A percentile compares a stretch with the other conserved stretches of the same genome.
These are phyloP conservation scores for Tachystola acroxantha DNA, from an alignment of 2,888 invertebrate genomes.

Conservation along the genomic window DNA sequence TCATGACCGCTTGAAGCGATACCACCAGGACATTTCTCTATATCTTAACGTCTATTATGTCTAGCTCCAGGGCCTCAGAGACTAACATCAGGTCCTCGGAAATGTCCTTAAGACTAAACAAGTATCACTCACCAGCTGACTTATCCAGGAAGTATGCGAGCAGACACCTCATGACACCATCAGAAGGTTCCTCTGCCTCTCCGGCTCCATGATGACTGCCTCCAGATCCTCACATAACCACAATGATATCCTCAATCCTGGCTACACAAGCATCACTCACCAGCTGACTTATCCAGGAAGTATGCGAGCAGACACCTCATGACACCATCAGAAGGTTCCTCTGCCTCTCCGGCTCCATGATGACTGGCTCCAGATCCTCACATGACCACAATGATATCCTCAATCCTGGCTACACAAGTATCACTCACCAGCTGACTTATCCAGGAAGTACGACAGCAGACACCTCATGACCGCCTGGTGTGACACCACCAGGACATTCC, in stretches of 20 bases:
- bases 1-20: constrained; percentile 96
- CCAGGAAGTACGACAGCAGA: constrained; percentile 97
- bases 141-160: constrained; percentile 99
- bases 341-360: too few relatives aligned
- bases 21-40: constrained; percentile 93
- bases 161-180: constrained; percentile 96
- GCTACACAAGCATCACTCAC: constrained; percentile 58
- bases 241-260: too few relatives aligned
- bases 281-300: constrained; percentile 96
- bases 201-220: constrained; percentile 99
- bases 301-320: constrained; percentile 97
- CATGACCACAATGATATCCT: too few relatives aligned
- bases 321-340: constrained; percentile 93
- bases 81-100: too few relatives aligned
- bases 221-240: constrained; percentile 77
- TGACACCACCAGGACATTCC: constrained; percentile 96
- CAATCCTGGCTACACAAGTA: too few relatives aligned
- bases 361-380: too few relatives aligned
- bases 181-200: constrained; percentile 97
- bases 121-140: constrained; percentile 87
- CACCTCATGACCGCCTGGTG: constrained; percentile 98
- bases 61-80: too few relatives aligned
- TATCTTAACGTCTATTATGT: too few relatives aligned
- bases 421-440: constrained; percentile 91
- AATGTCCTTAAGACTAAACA: too few relatives aligned